Evolutionary conservation across 2,113 vertebrate species (phyloP), one percentile per base, ranked within the genome.

Genomic region (Equus quagga): DNA sequence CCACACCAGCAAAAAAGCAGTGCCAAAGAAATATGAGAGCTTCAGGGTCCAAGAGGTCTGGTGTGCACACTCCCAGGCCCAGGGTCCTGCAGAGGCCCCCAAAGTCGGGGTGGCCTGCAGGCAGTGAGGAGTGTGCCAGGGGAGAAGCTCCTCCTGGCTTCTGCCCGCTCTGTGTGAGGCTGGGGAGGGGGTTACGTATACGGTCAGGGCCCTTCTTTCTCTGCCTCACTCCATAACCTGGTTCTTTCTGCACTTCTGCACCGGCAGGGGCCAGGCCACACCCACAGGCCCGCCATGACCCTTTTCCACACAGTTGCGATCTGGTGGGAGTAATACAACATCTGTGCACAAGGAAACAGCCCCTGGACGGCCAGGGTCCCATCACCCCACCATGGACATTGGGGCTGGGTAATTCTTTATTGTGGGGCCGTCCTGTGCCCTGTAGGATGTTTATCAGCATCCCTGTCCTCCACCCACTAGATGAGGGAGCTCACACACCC

Each of bases 321-420:
- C 60, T 62, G n/a, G 11, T 12, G 33, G n/a, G 54, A 88, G n/a
- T 69, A 8, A 41, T 2, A 15, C 31, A 14, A 80, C 8, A 26
- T 3, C 17, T 24, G 6, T 33, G 7, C 49, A 51, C 67, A 18
- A 44, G 60, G 17, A 36, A 72, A 13, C 17, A 28, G 56, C 70
- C 15, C 1, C 8, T 4, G 70, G 26, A 7, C 19, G 0, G 10
- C 6, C 28, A 18, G 36, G 28, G 1, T 60, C 36, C 33, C 11
- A 6, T 54, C 12, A 3, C 51, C 51, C 51, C 11, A 23, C n/a
- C 13, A 6, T 0, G 7, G 49, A 9, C 2, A 8, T 21, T 60
- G 13, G 33, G 73, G 24, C 92, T 46, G 6, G 33, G 23, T 15
- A 3, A 4, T 19, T 8, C 28, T 49, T 5, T 54, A 12, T 88